These are phyloP conservation scores for Listrodromus nycthemerus DNA, from an alignment of 2,888 invertebrate genomes.

Conservation along the genomic window DNA sequence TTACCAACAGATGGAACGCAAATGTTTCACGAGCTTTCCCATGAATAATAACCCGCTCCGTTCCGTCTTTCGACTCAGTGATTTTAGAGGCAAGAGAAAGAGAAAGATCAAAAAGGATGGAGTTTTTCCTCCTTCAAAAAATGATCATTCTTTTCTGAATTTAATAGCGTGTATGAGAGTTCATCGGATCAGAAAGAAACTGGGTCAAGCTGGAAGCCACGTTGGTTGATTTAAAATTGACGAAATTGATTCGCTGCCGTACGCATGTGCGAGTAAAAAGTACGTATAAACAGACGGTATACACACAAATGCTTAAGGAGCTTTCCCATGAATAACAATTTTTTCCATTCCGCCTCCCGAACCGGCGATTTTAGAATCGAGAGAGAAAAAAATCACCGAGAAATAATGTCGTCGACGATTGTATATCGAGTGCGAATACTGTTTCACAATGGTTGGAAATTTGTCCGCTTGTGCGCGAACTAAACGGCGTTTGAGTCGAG, in stretches of 20 bases:
- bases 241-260: too few relatives aligned
- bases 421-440: background rate
- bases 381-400: background rate
- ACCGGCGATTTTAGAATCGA: background rate
- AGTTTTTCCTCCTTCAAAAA: too few relatives aligned
- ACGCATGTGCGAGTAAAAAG: too few relatives aligned
- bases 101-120: background rate
- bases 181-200: too few relatives aligned
- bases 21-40: constrained; percentile 28
- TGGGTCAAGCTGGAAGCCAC: too few relatives aligned
- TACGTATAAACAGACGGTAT: background rate
- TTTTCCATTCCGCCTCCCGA: constrained; percentile 5
- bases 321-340: constrained; percentile 35
- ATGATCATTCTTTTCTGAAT: too few relatives aligned
- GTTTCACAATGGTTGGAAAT: background rate
- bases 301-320: background rate
- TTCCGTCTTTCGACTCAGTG: constrained; percentile 1
- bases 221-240: too few relatives aligned
- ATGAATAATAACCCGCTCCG: constrained; percentile 34
- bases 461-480: constrained; percentile 52
- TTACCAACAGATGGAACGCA: constrained; percentile 22
- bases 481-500: constrained; percentile 60
- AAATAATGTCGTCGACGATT: background rate
- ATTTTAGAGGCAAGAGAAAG: background rate
- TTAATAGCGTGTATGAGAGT: too few relatives aligned